Conservation (phyloP, 2,113 vertebrate species). For the Prolemur simus region DNA sequence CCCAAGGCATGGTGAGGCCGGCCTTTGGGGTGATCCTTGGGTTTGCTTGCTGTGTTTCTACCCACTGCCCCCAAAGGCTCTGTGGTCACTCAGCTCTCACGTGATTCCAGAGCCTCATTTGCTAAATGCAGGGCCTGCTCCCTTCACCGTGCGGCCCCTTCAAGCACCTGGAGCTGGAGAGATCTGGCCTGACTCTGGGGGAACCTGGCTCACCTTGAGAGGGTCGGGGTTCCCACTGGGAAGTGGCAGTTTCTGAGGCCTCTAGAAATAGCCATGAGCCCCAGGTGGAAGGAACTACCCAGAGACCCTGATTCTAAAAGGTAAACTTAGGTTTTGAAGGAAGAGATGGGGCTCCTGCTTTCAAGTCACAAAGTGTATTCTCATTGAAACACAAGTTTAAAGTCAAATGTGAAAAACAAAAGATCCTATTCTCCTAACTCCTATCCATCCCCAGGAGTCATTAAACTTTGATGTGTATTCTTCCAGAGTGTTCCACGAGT, state of each 20-base stretch:
- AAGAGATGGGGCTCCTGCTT: background rate
- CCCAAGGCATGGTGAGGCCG: background rate
- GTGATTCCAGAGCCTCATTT: background rate
- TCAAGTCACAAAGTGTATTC: accelerated
- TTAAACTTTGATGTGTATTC: no score
- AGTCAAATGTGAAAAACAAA: background rate
- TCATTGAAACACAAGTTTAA: background rate
- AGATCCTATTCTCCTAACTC: background rate
- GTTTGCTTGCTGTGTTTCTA: background rate
- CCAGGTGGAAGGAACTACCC: background rate
- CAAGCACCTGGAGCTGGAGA: background rate
- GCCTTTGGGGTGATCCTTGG: background rate
- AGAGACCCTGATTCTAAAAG: background rate
- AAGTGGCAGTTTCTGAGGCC: background rate
- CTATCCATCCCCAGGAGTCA: background rate
- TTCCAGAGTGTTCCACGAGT: background rate
- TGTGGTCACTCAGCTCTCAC: no score
- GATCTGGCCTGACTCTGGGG: background rate
- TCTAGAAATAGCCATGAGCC: background rate
- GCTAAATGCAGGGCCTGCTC: no score
- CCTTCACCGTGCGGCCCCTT: accelerated
- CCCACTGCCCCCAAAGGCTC: no score
- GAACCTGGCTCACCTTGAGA: background rate
- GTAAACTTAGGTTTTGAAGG: background rate
- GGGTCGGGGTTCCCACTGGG: background rate